Conservation (phyloP, 2,113 vertebrate species). For the Ascaphus truei region DNA sequence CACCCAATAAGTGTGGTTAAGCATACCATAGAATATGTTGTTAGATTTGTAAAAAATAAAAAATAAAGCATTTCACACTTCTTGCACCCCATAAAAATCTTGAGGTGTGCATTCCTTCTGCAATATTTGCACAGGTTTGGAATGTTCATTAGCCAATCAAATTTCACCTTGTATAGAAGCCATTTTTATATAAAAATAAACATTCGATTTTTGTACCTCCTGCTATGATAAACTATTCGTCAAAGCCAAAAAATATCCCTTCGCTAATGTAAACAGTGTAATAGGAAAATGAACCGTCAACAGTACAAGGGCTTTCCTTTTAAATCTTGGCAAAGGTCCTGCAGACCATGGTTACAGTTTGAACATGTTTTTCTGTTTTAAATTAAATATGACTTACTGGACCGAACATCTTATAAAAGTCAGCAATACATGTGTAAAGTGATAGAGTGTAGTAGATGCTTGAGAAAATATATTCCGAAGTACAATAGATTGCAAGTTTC, state of each 20-base stretch:
- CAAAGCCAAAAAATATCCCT: slow-evolving; percentile 16
- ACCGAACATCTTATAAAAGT: not conserved
- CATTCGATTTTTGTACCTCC: slow-evolving; percentile 8
- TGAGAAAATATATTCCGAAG: too few species aligned
- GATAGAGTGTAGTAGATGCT: not conserved
- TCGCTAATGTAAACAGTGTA: slow-evolving; percentile 20
- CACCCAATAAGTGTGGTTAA: slow-evolving; percentile 23
- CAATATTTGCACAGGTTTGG: slow-evolving; percentile 7
- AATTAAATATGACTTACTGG: slow-evolving; percentile 15
- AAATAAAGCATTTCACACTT: not conserved
- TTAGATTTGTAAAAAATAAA: not conserved
- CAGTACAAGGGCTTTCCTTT: slow-evolving; percentile 31
- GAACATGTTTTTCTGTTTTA: slow-evolving; percentile 10
- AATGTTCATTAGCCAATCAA: slow-evolving; percentile 14
- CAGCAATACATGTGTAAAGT: not conserved
- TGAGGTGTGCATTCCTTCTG: not conserved
- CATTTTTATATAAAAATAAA: slow-evolving; percentile 17
- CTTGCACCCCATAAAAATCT: not conserved
- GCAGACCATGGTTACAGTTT: not conserved
- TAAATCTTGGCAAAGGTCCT: slow-evolving; percentile 3
- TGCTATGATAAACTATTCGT: slow-evolving; percentile 25
- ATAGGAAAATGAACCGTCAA: slow-evolving; percentile 27
- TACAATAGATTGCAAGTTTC: too few species aligned
- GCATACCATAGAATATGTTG: slow-evolving; percentile 10
- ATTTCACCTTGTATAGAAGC: not conserved